Evolutionary conservation across 2,888 invertebrate species (phyloP).

Genomic region (Mythimna ferrago): DNA sequence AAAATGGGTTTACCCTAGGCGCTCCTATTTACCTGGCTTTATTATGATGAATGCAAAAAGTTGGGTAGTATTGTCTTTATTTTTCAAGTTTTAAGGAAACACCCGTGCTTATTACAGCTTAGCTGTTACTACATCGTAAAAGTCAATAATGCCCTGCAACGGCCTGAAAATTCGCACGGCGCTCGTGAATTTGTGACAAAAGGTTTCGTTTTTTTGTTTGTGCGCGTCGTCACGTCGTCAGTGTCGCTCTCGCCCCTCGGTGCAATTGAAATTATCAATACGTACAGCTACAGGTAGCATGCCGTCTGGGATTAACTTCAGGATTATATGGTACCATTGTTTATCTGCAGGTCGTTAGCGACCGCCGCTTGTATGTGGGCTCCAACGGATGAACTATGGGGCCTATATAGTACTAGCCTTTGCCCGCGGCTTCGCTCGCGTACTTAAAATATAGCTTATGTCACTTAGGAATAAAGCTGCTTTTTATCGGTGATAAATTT

Average conservation of each 20-base stretch:
- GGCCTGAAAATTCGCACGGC: constrained; percentile 21
- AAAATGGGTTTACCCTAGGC: not conserved
- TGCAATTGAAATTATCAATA: constrained; percentile 34
- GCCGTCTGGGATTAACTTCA: constrained; percentile 21
- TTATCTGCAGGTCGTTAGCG: not conserved
- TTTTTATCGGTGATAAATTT: too few relatives aligned
- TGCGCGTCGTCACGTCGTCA: constrained; percentile 17
- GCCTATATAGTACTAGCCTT: not conserved
- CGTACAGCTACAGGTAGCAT: constrained; percentile 24
- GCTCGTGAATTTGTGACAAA: constrained; percentile 21
- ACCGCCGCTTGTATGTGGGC: not conserved
- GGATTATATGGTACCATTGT: constrained; percentile 3
- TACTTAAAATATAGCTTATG: too few relatives aligned
- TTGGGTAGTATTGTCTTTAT: not conserved
- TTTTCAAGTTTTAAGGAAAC: not conserved
- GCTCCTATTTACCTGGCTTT: not conserved
- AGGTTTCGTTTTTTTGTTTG: constrained; percentile 23
- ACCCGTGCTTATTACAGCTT: not conserved
- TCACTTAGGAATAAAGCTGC: too few relatives aligned
- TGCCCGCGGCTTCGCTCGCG: too few relatives aligned
- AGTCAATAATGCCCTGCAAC: constrained; percentile 18
- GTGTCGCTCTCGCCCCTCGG: constrained; percentile 7
- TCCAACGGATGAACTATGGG: not conserved
- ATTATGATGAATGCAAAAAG: too few relatives aligned
- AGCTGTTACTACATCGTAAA: constrained; percentile 4